These are phyloP conservation scores for Mesaphorura yosii DNA, from an alignment of 1,140 invertebrate genomes.

Conservation along the genomic window DNA sequence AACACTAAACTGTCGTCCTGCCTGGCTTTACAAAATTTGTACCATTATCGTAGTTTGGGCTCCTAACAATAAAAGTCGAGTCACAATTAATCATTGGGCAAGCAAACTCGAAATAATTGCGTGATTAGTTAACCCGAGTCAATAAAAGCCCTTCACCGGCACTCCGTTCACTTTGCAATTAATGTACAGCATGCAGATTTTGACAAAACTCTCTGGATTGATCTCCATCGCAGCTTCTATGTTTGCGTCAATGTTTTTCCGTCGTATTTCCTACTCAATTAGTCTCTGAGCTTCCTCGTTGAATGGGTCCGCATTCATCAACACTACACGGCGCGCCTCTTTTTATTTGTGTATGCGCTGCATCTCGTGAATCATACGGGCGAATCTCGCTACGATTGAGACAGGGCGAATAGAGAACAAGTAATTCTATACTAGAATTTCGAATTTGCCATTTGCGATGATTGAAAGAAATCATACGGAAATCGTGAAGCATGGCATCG, in stretches of 20 bases:
- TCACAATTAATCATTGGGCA: too few relatives aligned
- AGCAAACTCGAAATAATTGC: too few relatives aligned
- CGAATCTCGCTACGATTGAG: conserved; percentile 64
- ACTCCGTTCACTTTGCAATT: conserved; percentile 90
- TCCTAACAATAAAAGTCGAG: too few relatives aligned
- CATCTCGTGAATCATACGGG: conserved; percentile 65
- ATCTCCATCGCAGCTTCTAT: conserved; percentile 98
- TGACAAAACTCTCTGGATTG: conserved; percentile 94
- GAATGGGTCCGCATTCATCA: conserved; percentile 89
- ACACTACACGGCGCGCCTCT: conserved; percentile 66
- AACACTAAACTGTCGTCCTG: too few relatives aligned
- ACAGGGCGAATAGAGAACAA: too few relatives aligned
- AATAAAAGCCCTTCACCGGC: conserved; percentile 94
- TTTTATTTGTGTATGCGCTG: conserved; percentile 60
- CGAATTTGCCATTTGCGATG: too few relatives aligned
- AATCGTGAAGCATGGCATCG: conserved; percentile 70
- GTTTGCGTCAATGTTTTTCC: conserved; percentile 94
- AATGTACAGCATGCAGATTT: conserved; percentile 94
- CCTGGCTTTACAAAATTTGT: background rate
- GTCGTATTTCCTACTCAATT: conserved; percentile 88
- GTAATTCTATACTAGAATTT: too few relatives aligned
- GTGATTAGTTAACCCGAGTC: conserved; percentile 85
- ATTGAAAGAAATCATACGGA: conserved; percentile 42
- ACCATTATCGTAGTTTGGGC: background rate
- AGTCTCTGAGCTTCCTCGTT: conserved; percentile 84